These are phyloP conservation scores for Campoplex capitator DNA, from an alignment of 2,888 invertebrate species.

Conservation along the genomic window DNA sequence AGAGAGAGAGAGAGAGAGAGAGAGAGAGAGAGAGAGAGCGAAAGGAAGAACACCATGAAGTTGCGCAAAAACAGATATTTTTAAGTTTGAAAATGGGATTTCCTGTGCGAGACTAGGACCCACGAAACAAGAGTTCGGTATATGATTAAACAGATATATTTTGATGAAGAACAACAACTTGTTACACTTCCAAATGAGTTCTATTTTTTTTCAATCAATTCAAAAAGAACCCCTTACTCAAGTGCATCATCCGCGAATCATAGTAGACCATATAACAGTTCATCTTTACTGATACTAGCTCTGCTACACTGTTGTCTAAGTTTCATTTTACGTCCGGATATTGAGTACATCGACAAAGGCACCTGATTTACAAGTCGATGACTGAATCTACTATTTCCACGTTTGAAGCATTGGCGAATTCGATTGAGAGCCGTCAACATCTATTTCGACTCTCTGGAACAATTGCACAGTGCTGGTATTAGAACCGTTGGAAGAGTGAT, in stretches of 20 bases:
- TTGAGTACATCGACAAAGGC: not conserved
- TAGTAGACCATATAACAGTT: constrained; percentile 11
- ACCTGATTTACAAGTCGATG: constrained; percentile 69
- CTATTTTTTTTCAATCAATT: constrained; percentile 66
- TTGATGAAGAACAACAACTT: constrained; percentile 59
- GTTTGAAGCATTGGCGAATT: constrained; percentile 18
- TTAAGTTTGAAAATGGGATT: constrained; percentile 23
- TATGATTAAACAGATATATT: constrained; percentile 75
- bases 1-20: constrained; percentile 4
- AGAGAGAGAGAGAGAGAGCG: not conserved
- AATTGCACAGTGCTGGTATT: not conserved
- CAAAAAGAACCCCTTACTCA: not conserved
- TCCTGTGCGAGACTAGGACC: constrained; percentile 14
- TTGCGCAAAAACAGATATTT: constrained; percentile 55
- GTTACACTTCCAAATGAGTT: constrained; percentile 15
- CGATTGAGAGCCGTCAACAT: constrained; percentile 18
- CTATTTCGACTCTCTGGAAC: not conserved
- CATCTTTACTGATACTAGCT: not conserved
- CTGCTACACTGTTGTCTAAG: constrained; percentile 21
- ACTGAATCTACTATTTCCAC: constrained; percentile 47
- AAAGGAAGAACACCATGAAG: constrained; percentile 25
- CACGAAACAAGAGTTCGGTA: constrained; percentile 32
- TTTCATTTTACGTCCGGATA: constrained; percentile 39
- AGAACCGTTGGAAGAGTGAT: constrained; percentile 8
- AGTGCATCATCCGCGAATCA: constrained; percentile 55